A percentile compares a stretch with the other conserved stretches of the same genome.
phyloP scores from a whole-genome alignment of 2,888 invertebrate genomes.

The Gari tellinella region DNA sequence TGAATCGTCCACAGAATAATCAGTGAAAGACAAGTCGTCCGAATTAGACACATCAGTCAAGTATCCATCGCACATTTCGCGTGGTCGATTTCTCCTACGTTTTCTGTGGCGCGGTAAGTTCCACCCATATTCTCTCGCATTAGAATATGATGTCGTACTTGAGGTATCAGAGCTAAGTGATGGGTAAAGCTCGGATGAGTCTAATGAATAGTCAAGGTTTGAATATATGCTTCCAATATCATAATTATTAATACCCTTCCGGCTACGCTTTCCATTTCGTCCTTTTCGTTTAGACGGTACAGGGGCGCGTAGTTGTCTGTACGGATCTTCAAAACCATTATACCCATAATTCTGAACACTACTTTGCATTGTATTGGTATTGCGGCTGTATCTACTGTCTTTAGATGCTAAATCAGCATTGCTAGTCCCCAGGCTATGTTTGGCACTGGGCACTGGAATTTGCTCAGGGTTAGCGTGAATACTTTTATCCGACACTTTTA shows the following conservation, averaged over 20 bases:
- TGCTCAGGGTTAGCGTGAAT: constrained; percentile 21
- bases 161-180: constrained; percentile 51
- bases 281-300: neutral
- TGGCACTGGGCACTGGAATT: too few relatives aligned
- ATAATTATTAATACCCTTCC: neutral
- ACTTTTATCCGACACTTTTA: constrained; percentile 45
- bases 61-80: constrained; percentile 44
- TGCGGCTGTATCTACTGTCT: constrained; percentile 60
- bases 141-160: constrained; percentile 45
- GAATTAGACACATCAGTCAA: constrained; percentile 64
- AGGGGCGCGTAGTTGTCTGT: constrained; percentile 37
- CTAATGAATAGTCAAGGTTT: constrained; percentile 46
- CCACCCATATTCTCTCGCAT: constrained; percentile 25
- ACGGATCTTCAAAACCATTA: constrained; percentile 60
- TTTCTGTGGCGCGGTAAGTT: constrained; percentile 14
- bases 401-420: constrained; percentile 65
- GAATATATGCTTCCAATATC: neutral
- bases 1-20: constrained; percentile 53
- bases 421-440: constrained; percentile 28
- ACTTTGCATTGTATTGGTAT: constrained; percentile 69
- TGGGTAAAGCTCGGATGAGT: constrained; percentile 58
- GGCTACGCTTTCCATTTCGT: neutral
- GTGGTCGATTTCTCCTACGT: constrained; percentile 11
- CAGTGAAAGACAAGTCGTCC: constrained; percentile 58
- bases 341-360: constrained; percentile 54